Conservation (phyloP, 2,113 vertebrate genomes). For the Tricholaema leucomelas region DNA sequence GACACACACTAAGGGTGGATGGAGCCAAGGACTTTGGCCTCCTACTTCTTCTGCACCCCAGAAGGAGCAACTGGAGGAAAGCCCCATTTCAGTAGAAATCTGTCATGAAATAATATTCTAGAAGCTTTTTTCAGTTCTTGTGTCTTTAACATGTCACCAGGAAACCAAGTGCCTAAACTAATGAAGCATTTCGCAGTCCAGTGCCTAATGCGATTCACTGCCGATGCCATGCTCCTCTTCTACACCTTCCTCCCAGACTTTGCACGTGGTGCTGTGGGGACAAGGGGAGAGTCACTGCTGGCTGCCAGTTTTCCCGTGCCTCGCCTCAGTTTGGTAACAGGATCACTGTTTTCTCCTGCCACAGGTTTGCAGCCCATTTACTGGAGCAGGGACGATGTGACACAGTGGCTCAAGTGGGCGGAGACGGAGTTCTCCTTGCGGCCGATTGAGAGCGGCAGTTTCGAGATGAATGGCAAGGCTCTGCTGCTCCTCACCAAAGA, state of each 20-base stretch:
- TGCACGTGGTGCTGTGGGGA: not conserved
- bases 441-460: slow-evolving; percentile 89
- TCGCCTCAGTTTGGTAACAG: not conserved
- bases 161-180: not conserved
- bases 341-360: not conserved
- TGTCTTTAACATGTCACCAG: not conserved
- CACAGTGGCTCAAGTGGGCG: slow-evolving; percentile 95
- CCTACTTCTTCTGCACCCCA: not conserved
- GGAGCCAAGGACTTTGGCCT: not conserved
- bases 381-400: slow-evolving; percentile 95
- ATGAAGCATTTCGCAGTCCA: not conserved
- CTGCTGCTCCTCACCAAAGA: slow-evolving; percentile 98
- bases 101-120: not conserved
- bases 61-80: not conserved
- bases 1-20: not conserved
- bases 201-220: not conserved
- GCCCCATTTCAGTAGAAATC: not conserved
- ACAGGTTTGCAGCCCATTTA: slow-evolving; percentile 92
- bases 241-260: not conserved
- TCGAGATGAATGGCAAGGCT: slow-evolving; percentile 99
- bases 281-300: not conserved
- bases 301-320: not conserved
- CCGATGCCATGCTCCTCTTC: not conserved
- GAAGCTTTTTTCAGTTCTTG: not conserved
- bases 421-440: slow-evolving; percentile 94